A percentile compares a stretch with the other conserved stretches of the same genome.
phyloP scores from a whole-genome alignment of 2,888 invertebrate genomes.

The Zygothrica quintamaculata region DNA sequence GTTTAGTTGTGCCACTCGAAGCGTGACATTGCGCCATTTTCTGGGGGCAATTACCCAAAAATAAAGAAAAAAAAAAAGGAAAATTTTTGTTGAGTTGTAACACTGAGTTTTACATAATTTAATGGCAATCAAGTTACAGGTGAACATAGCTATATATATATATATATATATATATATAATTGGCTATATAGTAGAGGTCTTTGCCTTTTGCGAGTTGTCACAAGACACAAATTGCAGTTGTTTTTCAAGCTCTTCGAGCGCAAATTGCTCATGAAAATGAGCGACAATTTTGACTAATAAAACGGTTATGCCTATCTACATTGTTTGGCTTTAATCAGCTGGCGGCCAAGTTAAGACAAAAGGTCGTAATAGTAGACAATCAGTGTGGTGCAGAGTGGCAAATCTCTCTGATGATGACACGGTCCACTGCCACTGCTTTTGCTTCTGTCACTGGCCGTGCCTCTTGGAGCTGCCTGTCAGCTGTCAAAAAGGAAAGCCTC shows the following conservation, averaged over 20 bases:
- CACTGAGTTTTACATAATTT: conserved; percentile 75
- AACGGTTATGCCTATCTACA: conserved; percentile 48
- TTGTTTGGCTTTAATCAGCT: conserved; percentile 45
- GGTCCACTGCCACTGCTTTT: conserved; percentile 49
- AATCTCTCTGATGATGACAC: conserved; percentile 47
- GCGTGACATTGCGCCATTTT: conserved; percentile 79
- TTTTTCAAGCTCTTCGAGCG: conserved; percentile 26
- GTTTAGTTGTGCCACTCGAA: conserved; percentile 64
- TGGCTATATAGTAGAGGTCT: conserved; percentile 34
- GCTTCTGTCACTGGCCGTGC: conserved; percentile 36
- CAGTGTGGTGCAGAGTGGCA: not conserved
- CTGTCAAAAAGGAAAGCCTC: conserved; percentile 59
- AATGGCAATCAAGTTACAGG: conserved; percentile 69
- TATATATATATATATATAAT: no score
- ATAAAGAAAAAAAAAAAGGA: conserved; percentile 16
- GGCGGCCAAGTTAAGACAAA: conserved; percentile 9
- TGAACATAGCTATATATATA: conserved; percentile 31
- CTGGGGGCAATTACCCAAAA: conserved; percentile 71
- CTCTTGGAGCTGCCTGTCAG: conserved; percentile 41
- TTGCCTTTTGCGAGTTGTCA: conserved; percentile 22
- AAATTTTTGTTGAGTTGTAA: conserved; percentile 62
- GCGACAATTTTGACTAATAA: conserved; percentile 71
- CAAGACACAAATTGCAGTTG: conserved; percentile 54
- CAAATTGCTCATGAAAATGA: conserved; percentile 70
- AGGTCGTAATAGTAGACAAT: not conserved